Conservation (phyloP, 2,113 vertebrate species). For the Syngnathus typhle region DNA sequence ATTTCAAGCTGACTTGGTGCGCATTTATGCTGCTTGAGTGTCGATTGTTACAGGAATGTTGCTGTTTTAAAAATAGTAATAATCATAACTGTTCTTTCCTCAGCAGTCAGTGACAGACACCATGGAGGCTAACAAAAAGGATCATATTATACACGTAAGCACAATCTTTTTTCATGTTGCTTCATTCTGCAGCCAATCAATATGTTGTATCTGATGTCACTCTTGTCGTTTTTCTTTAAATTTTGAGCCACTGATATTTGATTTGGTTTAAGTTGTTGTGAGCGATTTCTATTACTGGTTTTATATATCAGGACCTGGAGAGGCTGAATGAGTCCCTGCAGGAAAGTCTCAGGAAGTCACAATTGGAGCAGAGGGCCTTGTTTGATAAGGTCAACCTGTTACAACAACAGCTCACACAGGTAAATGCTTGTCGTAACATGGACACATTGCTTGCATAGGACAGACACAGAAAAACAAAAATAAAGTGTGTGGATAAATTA, state of each 20-base stretch:
- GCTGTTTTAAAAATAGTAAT: background rate
- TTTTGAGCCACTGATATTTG: background rate
- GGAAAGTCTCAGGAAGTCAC: constrained; percentile 76
- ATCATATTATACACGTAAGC: constrained; percentile 67
- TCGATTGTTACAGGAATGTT: background rate
- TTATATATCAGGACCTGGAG: constrained; percentile 76
- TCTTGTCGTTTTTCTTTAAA: background rate
- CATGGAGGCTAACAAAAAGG: constrained; percentile 50
- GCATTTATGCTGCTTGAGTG: constrained; percentile 44
- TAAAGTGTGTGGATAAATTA: no score
- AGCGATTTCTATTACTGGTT: background rate
- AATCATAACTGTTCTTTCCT: constrained; percentile 13
- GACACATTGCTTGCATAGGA: background rate
- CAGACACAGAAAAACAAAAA: background rate
- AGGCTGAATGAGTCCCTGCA: constrained; percentile 84
- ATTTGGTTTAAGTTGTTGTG: background rate
- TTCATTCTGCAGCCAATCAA: background rate
- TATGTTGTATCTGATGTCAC: background rate
- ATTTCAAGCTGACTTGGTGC: background rate
- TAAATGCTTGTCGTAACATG: constrained; percentile 36
- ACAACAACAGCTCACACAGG: constrained; percentile 86
- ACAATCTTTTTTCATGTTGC: background rate
- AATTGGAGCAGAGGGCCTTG: constrained; percentile 83
- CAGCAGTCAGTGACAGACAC: constrained; percentile 64
- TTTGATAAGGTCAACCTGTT: constrained; percentile 80